These are phyloP conservation scores for Agrilus mali DNA, from an alignment of 2,888 invertebrate species.

Conservation along the genomic window DNA sequence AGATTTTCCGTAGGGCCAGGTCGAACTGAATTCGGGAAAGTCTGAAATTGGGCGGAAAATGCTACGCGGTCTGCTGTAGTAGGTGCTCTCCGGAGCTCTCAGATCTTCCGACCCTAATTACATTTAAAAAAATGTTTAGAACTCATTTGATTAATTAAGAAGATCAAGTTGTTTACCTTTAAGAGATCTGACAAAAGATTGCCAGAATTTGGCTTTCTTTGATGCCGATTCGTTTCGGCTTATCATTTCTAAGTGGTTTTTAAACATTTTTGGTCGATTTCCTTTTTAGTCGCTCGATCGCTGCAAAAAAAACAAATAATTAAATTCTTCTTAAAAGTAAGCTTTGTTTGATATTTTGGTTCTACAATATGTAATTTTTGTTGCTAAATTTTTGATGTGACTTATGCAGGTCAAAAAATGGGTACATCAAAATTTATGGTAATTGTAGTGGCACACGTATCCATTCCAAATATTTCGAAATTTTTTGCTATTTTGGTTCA, in stretches of 20 bases:
- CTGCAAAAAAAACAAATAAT: slow-evolving; percentile 32
- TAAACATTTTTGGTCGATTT: slow-evolving; percentile 63
- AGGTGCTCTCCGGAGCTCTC: slow-evolving; percentile 63
- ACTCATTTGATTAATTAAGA: slow-evolving; percentile 4
- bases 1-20: slow-evolving; percentile 71
- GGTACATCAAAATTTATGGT: no score
- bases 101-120: slow-evolving; percentile 76
- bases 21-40: slow-evolving; percentile 56
- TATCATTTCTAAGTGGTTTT: slow-evolving; percentile 87
- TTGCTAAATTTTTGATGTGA: neutral
- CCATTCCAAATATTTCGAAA: no score
- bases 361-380: neutral
- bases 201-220: slow-evolving; percentile 91
- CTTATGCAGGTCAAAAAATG: no score
- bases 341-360: no score
- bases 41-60: slow-evolving; percentile 53
- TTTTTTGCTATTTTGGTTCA: no score
- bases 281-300: slow-evolving; percentile 60
- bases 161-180: slow-evolving; percentile 52
- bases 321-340: neutral
- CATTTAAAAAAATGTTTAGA: no score
- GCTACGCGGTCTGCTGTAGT: slow-evolving; percentile 52
- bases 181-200: slow-evolving; percentile 82
- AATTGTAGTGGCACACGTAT: no score
- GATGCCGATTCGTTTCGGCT: slow-evolving; percentile 84